Percentiles rank a stretch among this genome's conserved stretches.
These are phyloP conservation scores for Apostichopus leukothele DNA, from an alignment of 53 echinoderm and acorn worm genomes.

Conservation along the genomic window DNA sequence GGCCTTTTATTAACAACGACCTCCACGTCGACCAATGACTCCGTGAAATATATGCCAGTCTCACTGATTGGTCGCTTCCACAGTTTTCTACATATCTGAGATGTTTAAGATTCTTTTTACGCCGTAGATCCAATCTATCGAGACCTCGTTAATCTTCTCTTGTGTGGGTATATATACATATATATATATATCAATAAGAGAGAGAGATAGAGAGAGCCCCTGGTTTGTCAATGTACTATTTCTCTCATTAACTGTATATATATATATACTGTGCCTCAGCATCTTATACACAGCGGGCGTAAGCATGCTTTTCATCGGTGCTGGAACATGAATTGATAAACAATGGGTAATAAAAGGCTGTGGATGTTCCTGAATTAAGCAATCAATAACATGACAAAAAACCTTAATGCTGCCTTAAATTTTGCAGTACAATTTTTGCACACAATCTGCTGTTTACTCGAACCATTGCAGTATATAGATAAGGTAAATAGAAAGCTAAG, in stretches of 20 bases:
- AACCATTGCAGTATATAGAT: no score
- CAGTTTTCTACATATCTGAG: slow-evolving; percentile 17
- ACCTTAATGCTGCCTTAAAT: no score
- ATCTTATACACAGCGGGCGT: no score
- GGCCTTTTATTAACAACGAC: not conserved
- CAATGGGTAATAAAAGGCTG: no score
- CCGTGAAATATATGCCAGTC: not conserved
- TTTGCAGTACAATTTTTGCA: no score
- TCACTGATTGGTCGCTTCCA: not conserved
- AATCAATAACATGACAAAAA: no score
- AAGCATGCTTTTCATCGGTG: no score
- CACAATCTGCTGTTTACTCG: no score
- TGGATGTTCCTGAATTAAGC: no score
- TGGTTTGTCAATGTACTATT: not conserved
- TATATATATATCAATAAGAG: not conserved
- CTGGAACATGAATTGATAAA: no score
- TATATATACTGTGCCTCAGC: no score
- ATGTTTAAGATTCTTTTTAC: slow-evolving; percentile 36
- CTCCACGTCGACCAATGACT: not conserved
- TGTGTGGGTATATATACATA: not conserved
- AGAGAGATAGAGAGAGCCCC: not conserved
- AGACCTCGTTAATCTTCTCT: not conserved
- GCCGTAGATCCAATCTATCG: slow-evolving; percentile 11
- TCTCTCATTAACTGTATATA: not conserved
- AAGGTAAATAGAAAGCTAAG: no score